Base-by-base conservation (phyloP, 2,888 invertebrate species). In the Spilosoma lubricipeda region DNA sequence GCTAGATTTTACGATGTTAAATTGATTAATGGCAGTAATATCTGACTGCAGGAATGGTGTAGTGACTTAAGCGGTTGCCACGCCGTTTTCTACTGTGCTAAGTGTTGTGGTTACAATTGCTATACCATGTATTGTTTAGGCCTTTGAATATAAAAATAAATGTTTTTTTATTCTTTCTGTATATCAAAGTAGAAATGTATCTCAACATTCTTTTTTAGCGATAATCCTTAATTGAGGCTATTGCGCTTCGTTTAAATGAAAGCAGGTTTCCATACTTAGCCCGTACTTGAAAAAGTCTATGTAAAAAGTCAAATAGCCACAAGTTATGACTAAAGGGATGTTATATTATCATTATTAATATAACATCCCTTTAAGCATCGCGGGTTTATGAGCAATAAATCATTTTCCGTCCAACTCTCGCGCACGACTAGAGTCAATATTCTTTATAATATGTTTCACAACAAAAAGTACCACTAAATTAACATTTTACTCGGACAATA, bases 401-500 rank as follows among this genome's bases (percentile, higher is more conserved):
- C 65, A 66, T 70, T 66, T 56, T 66, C 42, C 23, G 42, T 65
- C 30, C 66, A 70, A 48, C 70, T 70, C 56, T 64, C 45, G 39
- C 68, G 63, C 73, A 67, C 52, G 65, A n/a, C 67, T 71, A 71
- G 67, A 68, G 4, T 68, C 67, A 66, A 75, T n/a, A 68, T 36
- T 56, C 63, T 65, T 70, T 33, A 48, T 71, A 73, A 45, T 48
- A 45, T n/a, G 69, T 66, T 69, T 66, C n/a, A 64, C 69, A 71
- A 72, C 45, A 75, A 75, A 56, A 75, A 66, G 71, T 69, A 42
- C 13, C 39, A 68, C 30, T 68, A 68, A 71, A 75, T 72, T 69
- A 75, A 69, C 70, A 72, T 72, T 67, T 75, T 70, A 65, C 45
- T 65, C 65, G 30, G 71, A 71, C 45, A 75, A 64, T 73, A 76